phyloP scores from a whole-genome alignment of 2,113 vertebrate species.

The Porphyrio hochstetteri region DNA sequence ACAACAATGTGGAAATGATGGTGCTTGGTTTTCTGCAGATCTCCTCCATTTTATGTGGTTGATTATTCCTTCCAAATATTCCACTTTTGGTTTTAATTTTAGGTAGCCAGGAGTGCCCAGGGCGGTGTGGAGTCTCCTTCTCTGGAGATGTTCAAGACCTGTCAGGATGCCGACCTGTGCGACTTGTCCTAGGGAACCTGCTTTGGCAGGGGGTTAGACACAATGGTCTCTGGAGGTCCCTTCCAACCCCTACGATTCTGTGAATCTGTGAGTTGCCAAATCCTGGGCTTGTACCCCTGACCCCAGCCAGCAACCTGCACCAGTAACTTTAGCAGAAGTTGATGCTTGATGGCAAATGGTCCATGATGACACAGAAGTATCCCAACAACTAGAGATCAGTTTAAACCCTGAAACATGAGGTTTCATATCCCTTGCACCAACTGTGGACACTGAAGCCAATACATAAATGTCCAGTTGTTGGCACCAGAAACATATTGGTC shows the following conservation, averaged over 20 bases:
- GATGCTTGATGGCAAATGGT: background rate
- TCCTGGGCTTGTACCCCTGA: background rate
- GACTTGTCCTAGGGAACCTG: too few species aligned
- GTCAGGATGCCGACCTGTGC: too few species aligned
- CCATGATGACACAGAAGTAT: background rate
- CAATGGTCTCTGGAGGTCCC: too few species aligned
- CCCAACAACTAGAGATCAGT: background rate
- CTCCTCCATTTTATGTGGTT: background rate
- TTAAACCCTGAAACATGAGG: background rate
- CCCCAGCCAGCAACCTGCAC: background rate
- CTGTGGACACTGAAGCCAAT: background rate
- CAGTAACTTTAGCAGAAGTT: background rate
- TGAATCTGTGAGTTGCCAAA: background rate
- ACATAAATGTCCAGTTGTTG: background rate
- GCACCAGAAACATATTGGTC: background rate
- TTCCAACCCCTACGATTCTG: too few species aligned
- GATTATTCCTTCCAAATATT: background rate
- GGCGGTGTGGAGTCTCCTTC: too few species aligned
- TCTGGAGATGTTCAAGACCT: too few species aligned
- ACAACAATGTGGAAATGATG: background rate
- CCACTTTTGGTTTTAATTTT: background rate
- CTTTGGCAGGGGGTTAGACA: too few species aligned
- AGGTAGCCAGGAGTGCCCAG: background rate
- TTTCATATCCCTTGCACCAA: background rate
- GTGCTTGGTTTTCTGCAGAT: background rate